Evolutionary conservation across 2,113 vertebrate species (phyloP), one percentile per base, ranked within the genome.

Genomic region (Mirza zaza): DNA sequence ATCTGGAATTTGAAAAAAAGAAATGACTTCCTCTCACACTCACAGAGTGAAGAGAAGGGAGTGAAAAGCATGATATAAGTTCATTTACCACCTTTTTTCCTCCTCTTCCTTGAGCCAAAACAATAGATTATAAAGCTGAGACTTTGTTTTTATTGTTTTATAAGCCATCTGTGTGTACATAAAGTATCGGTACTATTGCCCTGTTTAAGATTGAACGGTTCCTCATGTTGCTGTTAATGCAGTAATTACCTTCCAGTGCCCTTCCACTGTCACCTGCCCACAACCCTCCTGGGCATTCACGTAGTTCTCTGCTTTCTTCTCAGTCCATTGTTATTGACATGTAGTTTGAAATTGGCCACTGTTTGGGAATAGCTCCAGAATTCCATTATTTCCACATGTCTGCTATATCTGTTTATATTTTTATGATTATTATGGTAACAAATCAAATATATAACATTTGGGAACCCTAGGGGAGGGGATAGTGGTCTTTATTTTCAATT

Each of bases 351-450:
- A 95, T 85, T 68, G 97, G 97, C 76, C 75, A 83, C 70, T 96
- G 93, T 97, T 94, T 85, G 80, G 91, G 73, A 92, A 70, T 8
- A 39, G 17, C 89, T 98, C 86, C 91, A 87, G 93, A 88, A 96
- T 97, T 94, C 67, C 65, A 90, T 97, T 96, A 96, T 84, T 97
- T 90, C 80, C 91, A 94, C 93, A 97, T 97, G 61, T 96, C 93
- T 42, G 93, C 89, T 92, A 34, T 94, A 89, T 98, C 97, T 98
- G 86, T 87, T 93, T 95, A 84, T 96, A 88, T 93, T 94, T 95
- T 94, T 95, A 70, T 97, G 86, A 96, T 82, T 95, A 73, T 95
- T 50, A 90, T 89, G 85, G 89, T 1, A 95, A 98, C 97, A 97
- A 90, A 57, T 52, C 65, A n/a, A 55, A 81, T 55, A 90, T 25